Conservation (phyloP, 2,797 vertebrate genomes). For the Sebastes melanostomus region DNA sequence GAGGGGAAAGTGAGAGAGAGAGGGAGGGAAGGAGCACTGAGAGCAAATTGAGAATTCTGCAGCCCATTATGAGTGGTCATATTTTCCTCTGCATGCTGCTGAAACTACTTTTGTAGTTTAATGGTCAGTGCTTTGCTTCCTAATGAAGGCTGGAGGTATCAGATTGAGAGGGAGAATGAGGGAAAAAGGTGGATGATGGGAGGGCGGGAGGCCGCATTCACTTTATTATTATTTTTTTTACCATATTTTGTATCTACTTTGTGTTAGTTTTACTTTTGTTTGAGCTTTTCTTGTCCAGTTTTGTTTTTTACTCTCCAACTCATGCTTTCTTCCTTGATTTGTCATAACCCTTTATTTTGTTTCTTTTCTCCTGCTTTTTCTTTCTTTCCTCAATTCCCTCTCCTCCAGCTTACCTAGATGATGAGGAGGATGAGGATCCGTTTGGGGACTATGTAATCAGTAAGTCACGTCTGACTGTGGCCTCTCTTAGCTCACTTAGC, state of each 20-base stretch:
- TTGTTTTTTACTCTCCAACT: conserved; percentile 8
- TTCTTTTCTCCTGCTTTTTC: conserved; percentile 33
- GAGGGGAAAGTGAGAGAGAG: conserved; percentile 10
- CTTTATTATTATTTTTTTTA: neutral
- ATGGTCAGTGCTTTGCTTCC: conserved; percentile 56
- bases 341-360: conserved; percentile 38
- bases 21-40: conserved; percentile 30
- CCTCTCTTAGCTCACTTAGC: conserved; percentile 8
- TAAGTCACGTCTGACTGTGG: conserved; percentile 72
- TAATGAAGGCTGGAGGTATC: conserved; percentile 73
- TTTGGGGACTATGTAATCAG: conserved; percentile 82
- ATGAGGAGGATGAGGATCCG: conserved; percentile 76
- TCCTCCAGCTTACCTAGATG: conserved; percentile 73
- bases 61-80: conserved; percentile 81
- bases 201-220: neutral
- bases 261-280: neutral
- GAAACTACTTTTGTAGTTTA: conserved; percentile 65
- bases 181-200: neutral
- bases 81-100: conserved; percentile 65
- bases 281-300: conserved; percentile 17
- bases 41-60: conserved; percentile 76
- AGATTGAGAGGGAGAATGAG: conserved; percentile 34
- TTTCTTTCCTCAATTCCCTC: conserved; percentile 33
- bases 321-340: conserved; percentile 39
- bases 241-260: neutral